These are phyloP conservation scores for Dasypus novemcinctus DNA, from an alignment of 2,113 vertebrate species.

Conservation along the genomic window DNA sequence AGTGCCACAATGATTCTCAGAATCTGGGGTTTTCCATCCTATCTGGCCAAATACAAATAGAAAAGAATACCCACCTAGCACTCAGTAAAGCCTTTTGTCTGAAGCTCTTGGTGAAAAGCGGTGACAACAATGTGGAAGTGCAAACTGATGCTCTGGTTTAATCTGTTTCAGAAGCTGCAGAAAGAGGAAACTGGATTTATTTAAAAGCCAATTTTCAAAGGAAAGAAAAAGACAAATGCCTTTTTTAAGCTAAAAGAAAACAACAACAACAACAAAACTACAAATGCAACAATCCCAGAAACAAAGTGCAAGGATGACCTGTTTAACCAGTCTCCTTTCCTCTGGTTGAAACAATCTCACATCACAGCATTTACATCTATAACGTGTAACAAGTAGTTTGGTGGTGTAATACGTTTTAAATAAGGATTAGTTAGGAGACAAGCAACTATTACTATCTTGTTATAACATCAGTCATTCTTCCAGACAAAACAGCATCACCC, in stretches of 20 bases:
- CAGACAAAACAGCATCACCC: constrained; percentile 64
- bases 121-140: neutral
- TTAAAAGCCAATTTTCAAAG: constrained; percentile 62
- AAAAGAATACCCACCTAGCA: neutral
- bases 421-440: constrained; percentile 31
- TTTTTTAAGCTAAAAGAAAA: constrained; percentile 36
- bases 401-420: constrained; percentile 32
- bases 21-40: neutral
- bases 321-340: constrained; percentile 14
- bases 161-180: constrained; percentile 66
- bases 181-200: constrained; percentile 66
- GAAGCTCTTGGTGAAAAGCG: constrained; percentile 36
- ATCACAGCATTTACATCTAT: constrained; percentile 48
- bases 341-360: constrained; percentile 39
- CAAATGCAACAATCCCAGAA: neutral
- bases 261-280: neutral
- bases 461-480: constrained; percentile 48
- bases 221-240: constrained; percentile 63
- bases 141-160: constrained; percentile 50
- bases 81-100: neutral
- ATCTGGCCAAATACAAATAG: neutral
- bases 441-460: constrained; percentile 25
- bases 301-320: constrained; percentile 46
- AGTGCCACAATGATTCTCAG: neutral
- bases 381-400: constrained; percentile 38